Conservation (phyloP, 2,797 vertebrate genomes). For the Xyrichtys novacula region DNA sequence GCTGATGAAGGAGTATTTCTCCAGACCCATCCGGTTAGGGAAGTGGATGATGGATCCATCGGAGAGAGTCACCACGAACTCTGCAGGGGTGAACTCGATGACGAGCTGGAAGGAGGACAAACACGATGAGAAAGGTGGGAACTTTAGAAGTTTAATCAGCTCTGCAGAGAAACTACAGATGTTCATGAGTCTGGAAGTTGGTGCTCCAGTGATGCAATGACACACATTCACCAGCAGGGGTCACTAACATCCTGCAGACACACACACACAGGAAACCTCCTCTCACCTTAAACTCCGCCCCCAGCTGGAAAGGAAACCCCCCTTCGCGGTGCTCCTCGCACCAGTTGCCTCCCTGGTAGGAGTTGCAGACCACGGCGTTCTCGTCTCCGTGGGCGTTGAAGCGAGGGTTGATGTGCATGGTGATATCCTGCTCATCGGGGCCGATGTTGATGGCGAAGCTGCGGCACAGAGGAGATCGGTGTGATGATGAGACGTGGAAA, state of each 20-base stretch:
- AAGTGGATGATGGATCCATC: slow-evolving; percentile 80
- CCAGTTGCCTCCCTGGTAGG: slow-evolving; percentile 79
- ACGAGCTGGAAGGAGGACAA: slow-evolving; percentile 58
- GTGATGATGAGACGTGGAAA: neutral
- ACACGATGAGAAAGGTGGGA: neutral
- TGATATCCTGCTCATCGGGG: slow-evolving; percentile 63
- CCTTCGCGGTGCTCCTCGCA: slow-evolving; percentile 77
- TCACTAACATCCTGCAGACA: neutral
- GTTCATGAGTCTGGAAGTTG: no score
- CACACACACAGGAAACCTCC: neutral
- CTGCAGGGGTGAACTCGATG: slow-evolving; percentile 73
- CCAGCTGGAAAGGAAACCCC: slow-evolving; percentile 81
- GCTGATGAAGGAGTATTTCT: slow-evolving; percentile 76
- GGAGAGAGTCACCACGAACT: slow-evolving; percentile 78
- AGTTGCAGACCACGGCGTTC: slow-evolving; percentile 81
- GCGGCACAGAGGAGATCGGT: neutral
- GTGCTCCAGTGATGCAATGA: slow-evolving; percentile 11
- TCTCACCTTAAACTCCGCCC: slow-evolving; percentile 80
- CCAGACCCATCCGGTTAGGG: slow-evolving; percentile 79
- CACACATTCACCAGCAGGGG: slow-evolving; percentile 32
- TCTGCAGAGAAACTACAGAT: no score
- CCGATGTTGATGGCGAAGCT: slow-evolving; percentile 85
- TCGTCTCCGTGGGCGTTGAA: slow-evolving; percentile 83
- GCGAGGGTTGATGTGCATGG: slow-evolving; percentile 83
- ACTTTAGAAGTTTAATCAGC: no score